A percentile compares a stretch with the other conserved stretches of the same genome.
phyloP scores from a whole-genome alignment of 2,113 vertebrate species.

The Suncus etruscus region DNA sequence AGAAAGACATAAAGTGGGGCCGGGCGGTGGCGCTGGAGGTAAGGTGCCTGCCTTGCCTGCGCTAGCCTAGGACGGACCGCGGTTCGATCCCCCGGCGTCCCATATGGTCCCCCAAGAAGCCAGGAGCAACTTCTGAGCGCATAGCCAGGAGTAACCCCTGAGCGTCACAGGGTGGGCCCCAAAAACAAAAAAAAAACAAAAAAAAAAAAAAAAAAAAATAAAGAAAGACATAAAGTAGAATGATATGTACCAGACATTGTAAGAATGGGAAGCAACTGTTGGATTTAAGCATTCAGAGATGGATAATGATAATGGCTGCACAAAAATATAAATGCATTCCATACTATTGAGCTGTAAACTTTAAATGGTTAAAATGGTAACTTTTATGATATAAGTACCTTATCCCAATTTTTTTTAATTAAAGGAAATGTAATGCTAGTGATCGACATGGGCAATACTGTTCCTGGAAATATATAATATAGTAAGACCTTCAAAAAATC shows the following conservation, averaged over 20 bases:
- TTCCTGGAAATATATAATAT: background rate
- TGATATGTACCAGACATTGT: background rate
- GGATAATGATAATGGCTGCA: background rate
- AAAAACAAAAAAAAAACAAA: too few relatives aligned
- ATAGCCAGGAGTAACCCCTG: too few relatives aligned
- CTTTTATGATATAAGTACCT: background rate
- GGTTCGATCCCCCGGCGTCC: too few relatives aligned
- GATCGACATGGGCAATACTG: background rate
- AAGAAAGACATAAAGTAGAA: background rate
- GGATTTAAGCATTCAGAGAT: background rate
- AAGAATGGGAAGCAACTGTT: background rate
- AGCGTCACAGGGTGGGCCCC: too few relatives aligned
- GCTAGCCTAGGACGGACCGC: too few relatives aligned
- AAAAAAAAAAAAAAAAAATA: too few relatives aligned
- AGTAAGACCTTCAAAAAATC: background rate
- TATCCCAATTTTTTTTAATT: background rate
- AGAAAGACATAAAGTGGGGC: background rate
- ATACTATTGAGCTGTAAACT: background rate
- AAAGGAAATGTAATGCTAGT: background rate
- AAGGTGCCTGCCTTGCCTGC: too few relatives aligned
- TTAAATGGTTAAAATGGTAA: background rate
- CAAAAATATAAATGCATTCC: conserved; percentile 6
- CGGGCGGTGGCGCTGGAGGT: too few relatives aligned
- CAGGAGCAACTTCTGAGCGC: too few relatives aligned
- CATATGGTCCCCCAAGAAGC: too few relatives aligned